Percentiles rank a stretch among this genome's conserved stretches.
Conservation (phyloP, 2,888 invertebrate species). For the Lydus trimaculatus region DNA sequence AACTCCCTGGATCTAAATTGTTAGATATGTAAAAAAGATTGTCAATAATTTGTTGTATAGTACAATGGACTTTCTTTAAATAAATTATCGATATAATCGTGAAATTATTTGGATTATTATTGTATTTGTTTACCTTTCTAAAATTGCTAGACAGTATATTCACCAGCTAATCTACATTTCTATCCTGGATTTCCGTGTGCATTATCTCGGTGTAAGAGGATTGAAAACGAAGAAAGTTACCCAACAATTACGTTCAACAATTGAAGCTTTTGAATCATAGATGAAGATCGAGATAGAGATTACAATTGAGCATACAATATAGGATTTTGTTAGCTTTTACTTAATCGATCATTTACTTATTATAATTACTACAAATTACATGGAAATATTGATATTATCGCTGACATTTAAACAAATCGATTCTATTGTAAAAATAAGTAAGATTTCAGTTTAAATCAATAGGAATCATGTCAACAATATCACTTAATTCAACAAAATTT, state of each 20-base stretch:
- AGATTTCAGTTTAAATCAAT: neutral
- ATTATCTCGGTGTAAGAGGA: too few species aligned
- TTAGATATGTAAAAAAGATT: neutral
- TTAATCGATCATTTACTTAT: too few species aligned
- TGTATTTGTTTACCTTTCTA: neutral
- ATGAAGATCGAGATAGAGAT: too few species aligned
- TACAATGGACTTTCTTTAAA: conserved; percentile 3
- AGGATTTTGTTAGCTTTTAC: too few species aligned
- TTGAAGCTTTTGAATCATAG: too few species aligned
- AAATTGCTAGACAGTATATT: neutral
- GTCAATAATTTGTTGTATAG: neutral
- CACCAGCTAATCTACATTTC: neutral
- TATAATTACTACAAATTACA: neutral
- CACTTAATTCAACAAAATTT: neutral
- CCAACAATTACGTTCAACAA: too few species aligned
- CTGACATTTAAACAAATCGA: neutral
- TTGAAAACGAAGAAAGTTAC: too few species aligned
- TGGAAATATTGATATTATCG: neutral
- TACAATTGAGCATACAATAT: too few species aligned
- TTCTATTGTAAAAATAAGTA: neutral
- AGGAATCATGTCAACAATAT: neutral
- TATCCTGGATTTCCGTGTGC: neutral
- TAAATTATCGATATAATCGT: neutral
- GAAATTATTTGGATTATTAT: neutral
- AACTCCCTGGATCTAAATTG: neutral